Evolutionary conservation across 2,113 vertebrate species (phyloP), one percentile per base, ranked within the genome.

Genomic region (Anoplopoma fimbria): DNA sequence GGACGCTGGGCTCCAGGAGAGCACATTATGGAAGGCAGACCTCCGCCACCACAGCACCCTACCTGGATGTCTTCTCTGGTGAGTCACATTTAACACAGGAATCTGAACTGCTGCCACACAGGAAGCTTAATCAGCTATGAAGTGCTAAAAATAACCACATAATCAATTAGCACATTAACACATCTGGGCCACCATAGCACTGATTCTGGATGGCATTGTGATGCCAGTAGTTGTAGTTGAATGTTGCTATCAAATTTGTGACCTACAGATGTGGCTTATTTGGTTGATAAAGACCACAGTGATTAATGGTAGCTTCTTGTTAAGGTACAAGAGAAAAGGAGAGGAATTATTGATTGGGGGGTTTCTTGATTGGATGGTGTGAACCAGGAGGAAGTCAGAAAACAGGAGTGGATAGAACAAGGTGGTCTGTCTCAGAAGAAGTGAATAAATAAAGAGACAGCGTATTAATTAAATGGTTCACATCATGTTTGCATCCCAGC

Each of bases 41-140:
- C 74, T 94, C 96, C 33, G 64, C 19, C 33, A 87, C 13, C 83
- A 90, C 68, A 83, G 92, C 65, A 3, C 78, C 90, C 21, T 96
- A 97, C 92, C 96, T 97, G 81, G 97, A 98, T 85, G 97, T 97
- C 75, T 98, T 99, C 93, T 96, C 96, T 93, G 98, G 98, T 99
- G 93, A 98, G 97, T 91, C 33, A 51, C 33, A 53, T 3, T 14
- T 61, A 3, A 76, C 57, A 55, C 47, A 57, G 21, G 21, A 38
- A 5, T 17, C n/a, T 69, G 23, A 73, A 42, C 0, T 45, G 36
- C 51, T 27, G 12, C 0, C 14, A 23, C 21, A n/a, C 45, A 55
- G 31, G 6, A 69, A 51, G n/a, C 13, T 64, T 25, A 64, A 23
- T 58, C 23, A 31, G 15, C 6, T 17, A 47, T 53, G 9, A 33